These are phyloP conservation scores for Fukomys damarensis DNA, from an alignment of 2,113 vertebrate genomes.

Conservation along the genomic window DNA sequence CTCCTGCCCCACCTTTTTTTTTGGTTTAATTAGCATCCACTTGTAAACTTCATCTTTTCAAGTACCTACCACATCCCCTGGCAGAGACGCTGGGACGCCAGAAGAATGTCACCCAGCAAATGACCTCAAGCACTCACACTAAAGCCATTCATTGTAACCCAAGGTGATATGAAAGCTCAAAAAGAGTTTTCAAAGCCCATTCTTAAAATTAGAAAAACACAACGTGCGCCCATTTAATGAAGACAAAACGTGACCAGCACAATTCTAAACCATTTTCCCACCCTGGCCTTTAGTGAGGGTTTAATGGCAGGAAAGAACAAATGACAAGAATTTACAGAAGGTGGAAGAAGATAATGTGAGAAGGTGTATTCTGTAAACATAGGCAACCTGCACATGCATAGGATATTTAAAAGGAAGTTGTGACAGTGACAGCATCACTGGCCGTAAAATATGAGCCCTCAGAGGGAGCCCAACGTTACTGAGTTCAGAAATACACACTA, in stretches of 20 bases:
- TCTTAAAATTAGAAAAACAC: not conserved
- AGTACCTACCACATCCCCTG: not conserved
- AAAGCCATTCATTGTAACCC: not conserved
- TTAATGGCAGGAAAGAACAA: not conserved
- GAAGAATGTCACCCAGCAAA: not conserved
- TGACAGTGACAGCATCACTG: accelerated
- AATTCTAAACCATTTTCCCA: not conserved
- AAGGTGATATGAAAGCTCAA: not conserved
- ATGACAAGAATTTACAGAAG: not conserved
- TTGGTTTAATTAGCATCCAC: not conserved
- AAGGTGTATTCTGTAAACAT: not conserved
- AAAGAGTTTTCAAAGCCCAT: not conserved
- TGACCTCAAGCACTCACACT: not conserved
- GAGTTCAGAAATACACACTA: not conserved
- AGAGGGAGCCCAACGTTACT: not conserved
- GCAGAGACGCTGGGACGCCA: not conserved
- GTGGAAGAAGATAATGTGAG: not conserved
- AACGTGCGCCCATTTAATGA: not conserved
- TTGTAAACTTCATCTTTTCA: not conserved
- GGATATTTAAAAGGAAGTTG: not conserved
- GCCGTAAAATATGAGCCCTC: not conserved
- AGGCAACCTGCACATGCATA: accelerated
- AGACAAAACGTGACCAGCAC: not conserved
- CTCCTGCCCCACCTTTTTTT: not conserved
- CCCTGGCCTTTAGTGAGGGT: not conserved